Conservation (phyloP, 2,888 invertebrate genomes). For the Drosophila heteroneura region DNA sequence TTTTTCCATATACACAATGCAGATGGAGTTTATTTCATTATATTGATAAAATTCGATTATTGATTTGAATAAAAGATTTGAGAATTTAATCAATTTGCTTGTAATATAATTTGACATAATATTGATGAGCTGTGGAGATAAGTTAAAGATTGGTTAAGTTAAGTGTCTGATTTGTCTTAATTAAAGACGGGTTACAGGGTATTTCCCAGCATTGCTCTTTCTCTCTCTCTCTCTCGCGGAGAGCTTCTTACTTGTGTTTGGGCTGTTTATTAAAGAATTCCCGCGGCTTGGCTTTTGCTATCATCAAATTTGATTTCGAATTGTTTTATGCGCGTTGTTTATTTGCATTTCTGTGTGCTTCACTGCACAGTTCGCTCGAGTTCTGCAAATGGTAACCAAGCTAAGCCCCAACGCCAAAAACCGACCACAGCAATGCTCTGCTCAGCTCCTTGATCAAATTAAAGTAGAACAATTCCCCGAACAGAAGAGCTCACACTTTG, state of each 20-base stretch:
- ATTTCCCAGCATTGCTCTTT: background rate
- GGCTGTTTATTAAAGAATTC: constrained; percentile 78
- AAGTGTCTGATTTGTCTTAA: background rate
- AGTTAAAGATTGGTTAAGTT: background rate
- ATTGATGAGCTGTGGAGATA: background rate
- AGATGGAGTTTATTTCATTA: background rate
- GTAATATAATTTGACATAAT: background rate
- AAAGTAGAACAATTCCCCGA: constrained; percentile 3
- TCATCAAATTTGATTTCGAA: constrained; percentile 80
- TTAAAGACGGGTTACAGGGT: background rate
- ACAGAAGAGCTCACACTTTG: constrained; percentile 23
- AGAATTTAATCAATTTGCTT: background rate
- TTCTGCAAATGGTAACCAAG: constrained; percentile 20
- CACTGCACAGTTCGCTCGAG: constrained; percentile 30
- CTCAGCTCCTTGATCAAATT: constrained; percentile 43
- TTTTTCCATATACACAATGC: too few species aligned
- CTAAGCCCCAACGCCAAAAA: background rate
- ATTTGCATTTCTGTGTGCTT: constrained; percentile 75
- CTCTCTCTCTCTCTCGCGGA: too few species aligned
- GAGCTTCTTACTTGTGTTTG: background rate
- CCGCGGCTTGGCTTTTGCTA: constrained; percentile 61
- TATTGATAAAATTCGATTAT: background rate
- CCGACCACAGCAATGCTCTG: constrained; percentile 26
- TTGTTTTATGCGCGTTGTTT: constrained; percentile 76
- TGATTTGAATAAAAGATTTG: background rate